phyloP scores from a whole-genome alignment of 2,113 vertebrate genomes.

The Emydura subglobosa region DNA sequence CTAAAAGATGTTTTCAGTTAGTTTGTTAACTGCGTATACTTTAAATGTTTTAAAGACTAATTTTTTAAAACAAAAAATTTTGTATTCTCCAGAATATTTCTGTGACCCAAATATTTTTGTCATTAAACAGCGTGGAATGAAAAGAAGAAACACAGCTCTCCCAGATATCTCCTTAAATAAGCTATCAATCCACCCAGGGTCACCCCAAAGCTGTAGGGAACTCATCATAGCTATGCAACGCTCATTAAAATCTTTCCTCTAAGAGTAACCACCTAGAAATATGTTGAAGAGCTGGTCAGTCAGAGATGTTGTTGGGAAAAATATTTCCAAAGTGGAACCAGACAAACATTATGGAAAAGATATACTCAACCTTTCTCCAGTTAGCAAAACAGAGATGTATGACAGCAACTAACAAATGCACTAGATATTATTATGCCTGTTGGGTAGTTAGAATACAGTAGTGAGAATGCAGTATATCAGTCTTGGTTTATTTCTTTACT shows the following conservation, averaged over 20 bases:
- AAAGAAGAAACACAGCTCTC: not conserved
- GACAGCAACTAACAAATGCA: conserved; percentile 45
- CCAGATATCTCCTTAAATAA: conserved; percentile 18
- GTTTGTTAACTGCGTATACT: conserved; percentile 28
- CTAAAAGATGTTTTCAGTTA: conserved; percentile 72
- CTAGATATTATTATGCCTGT: conserved; percentile 51
- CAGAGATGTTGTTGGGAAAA: not conserved
- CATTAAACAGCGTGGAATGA: conserved; percentile 33
- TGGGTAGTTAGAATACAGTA: conserved; percentile 43
- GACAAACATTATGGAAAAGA: conserved; percentile 51
- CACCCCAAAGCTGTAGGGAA: conserved; percentile 29
- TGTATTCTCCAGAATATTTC: conserved; percentile 35
- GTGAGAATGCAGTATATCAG: not conserved
- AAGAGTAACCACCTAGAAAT: conserved; percentile 10
- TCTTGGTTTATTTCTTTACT: conserved; percentile 30
- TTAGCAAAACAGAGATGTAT: conserved; percentile 58
- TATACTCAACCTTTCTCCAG: conserved; percentile 32
- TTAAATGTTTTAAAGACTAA: conserved; percentile 52
- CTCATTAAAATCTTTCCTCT: conserved; percentile 47
- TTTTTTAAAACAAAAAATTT: conserved; percentile 48
- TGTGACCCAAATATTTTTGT: conserved; percentile 36
- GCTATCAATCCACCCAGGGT: not conserved
- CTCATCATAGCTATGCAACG: not conserved
- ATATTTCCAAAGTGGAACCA: not conserved
- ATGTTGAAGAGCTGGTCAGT: not conserved